phyloP scores from a whole-genome alignment of 2,797 vertebrate species.

The Galaxias olidus region DNA sequence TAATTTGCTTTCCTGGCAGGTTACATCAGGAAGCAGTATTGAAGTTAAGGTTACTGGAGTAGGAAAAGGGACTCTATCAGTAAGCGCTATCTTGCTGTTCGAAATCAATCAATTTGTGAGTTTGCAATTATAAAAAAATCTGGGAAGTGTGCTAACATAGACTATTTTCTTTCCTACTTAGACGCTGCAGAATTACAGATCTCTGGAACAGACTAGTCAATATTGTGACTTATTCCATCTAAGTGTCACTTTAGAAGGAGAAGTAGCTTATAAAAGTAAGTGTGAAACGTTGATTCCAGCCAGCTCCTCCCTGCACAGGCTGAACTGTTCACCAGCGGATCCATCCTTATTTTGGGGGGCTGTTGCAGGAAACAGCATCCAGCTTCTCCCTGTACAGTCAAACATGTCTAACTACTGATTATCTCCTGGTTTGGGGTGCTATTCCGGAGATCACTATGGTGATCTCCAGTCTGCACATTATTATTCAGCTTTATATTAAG shows the following conservation, averaged over 20 bases:
- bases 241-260: constrained; percentile 61
- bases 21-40: constrained; percentile 54
- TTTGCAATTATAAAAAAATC: not conserved
- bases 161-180: constrained; percentile 25
- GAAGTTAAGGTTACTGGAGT: constrained; percentile 48
- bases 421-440: no score
- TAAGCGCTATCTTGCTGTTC: constrained; percentile 39
- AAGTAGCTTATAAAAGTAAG: constrained; percentile 46
- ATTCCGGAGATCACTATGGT: no score
- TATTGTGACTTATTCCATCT: constrained; percentile 57
- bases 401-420: no score
- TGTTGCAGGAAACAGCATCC: no score
- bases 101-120: not conserved
- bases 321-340: no score
- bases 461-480: no score
- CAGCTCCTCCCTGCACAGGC: no score
- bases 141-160: not conserved
- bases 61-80: constrained; percentile 69
- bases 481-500: no score
- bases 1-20: constrained; percentile 38
- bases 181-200: constrained; percentile 66
- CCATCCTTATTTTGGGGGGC: no score
- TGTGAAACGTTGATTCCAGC: no score
- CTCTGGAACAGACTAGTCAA: constrained; percentile 51
- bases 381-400: no score